A percentile compares a stretch with the other conserved stretches of the same genome.
Conservation (phyloP, 2,797 vertebrate genomes). For the Carcharodon carcharias region DNA sequence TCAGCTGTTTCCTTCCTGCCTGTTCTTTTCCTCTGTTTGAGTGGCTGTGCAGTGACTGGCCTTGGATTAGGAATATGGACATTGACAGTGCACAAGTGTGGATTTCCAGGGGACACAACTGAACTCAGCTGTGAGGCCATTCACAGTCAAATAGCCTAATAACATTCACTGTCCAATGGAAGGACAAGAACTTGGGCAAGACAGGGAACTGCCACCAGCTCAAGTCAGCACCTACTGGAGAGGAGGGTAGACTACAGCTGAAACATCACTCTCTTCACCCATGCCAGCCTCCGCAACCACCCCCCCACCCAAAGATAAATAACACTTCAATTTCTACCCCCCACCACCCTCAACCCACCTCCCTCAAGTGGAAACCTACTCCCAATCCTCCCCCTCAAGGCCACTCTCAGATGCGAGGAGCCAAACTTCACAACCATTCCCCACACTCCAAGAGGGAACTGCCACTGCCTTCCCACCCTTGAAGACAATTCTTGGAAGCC, state of each 20-base stretch:
- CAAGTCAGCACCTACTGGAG: not conserved
- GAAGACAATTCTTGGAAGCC: not conserved
- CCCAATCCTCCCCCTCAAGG: not conserved
- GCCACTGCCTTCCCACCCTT: not conserved
- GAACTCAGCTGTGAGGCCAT: not conserved
- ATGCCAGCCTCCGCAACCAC: not conserved
- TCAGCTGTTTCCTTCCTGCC: not conserved
- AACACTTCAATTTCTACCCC: not conserved
- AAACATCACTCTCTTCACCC: not conserved
- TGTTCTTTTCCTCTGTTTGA: too few species aligned
- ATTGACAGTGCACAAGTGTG: not conserved
- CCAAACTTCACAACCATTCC: not conserved
- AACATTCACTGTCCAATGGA: too few species aligned
- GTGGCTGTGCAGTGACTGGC: too few species aligned
- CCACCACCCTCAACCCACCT: too few species aligned
- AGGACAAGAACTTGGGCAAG: not conserved
- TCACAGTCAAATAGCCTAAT: too few species aligned
- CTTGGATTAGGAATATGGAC: too few species aligned
- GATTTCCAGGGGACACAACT: not conserved
- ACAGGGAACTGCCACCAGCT: not conserved
- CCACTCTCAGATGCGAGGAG: not conserved
- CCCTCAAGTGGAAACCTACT: not conserved
- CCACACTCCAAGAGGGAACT: not conserved
- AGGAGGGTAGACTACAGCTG: not conserved
- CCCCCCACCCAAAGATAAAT: not conserved